Conservation (phyloP, 2,113 vertebrate genomes). For the Pelodiscus sinensis region DNA sequence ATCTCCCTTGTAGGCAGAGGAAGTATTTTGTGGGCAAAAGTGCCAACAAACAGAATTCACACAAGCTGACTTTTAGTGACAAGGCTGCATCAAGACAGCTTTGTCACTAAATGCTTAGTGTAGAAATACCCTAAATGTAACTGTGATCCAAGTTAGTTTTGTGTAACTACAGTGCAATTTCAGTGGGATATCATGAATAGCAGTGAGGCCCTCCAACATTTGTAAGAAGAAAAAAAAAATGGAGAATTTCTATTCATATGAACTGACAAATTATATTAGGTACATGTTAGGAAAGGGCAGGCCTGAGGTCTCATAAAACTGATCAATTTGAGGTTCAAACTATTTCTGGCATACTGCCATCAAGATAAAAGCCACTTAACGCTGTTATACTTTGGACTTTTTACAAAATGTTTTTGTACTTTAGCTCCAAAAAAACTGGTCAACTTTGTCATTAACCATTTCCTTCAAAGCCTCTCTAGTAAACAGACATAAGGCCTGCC, state of each 20-base stretch:
- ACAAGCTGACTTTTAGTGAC: no score
- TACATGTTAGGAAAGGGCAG: constrained; percentile 27
- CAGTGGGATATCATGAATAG: neutral
- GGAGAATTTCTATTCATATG: constrained; percentile 5
- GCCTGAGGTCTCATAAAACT: constrained; percentile 65
- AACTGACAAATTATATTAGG: constrained; percentile 20
- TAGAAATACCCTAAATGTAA: neutral
- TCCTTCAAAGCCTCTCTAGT: constrained; percentile 33
- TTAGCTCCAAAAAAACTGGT: constrained; percentile 64
- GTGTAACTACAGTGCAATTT: neutral
- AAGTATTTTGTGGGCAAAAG: no score
- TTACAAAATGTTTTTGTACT: constrained; percentile 57
- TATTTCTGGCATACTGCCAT: constrained; percentile 65
- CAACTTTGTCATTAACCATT: neutral
- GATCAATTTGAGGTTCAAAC: constrained; percentile 73
- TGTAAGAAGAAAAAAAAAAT: neutral
- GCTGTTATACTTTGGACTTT: constrained; percentile 76
- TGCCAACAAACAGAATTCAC: no score
- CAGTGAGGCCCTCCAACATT: neutral
- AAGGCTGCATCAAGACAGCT: no score
- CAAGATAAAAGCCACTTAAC: constrained; percentile 72
- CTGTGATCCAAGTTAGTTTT: neutral
- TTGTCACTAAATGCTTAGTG: no score
- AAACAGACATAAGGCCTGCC: constrained; percentile 24
- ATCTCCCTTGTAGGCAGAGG: no score